Conservation (phyloP, 2,888 invertebrate species). For the Spodoptera littoralis region DNA sequence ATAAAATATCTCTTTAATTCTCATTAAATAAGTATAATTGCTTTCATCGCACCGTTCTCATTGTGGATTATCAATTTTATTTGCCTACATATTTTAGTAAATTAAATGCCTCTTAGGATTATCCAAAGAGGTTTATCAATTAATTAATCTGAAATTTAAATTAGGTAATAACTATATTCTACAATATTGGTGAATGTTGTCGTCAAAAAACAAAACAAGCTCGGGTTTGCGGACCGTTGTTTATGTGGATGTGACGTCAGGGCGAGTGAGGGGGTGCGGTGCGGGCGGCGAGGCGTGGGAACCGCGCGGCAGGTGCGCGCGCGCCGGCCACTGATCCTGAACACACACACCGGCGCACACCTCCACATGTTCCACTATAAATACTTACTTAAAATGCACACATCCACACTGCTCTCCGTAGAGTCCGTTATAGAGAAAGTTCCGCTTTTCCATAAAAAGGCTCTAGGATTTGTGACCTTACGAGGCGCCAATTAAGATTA, state of each 20-base stretch:
- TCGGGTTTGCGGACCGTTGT: slow-evolving; percentile 76
- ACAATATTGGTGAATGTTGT: slow-evolving; percentile 58
- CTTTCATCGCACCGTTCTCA: slow-evolving; percentile 34
- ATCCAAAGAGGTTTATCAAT: slow-evolving; percentile 58
- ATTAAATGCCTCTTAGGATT: slow-evolving; percentile 27
- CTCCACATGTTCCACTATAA: slow-evolving; percentile 60
- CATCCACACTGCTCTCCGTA: slow-evolving; percentile 61
- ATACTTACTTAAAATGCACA: slow-evolving; percentile 59
- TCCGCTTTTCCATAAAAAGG: slow-evolving; percentile 77
- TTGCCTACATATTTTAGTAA: slow-evolving; percentile 6
- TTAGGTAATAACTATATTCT: slow-evolving; percentile 55
- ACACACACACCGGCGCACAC: slow-evolving; percentile 73
- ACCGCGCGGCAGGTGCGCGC: slow-evolving; percentile 87
- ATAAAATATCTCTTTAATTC: slow-evolving; percentile 39
- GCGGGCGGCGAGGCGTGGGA: slow-evolving; percentile 83
- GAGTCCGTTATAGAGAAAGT: slow-evolving; percentile 80
- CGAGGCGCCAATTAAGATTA: slow-evolving; percentile 33
- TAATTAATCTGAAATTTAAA: slow-evolving; percentile 63
- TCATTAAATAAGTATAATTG: slow-evolving; percentile 35
- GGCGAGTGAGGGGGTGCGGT: slow-evolving; percentile 60
- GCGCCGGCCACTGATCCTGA: slow-evolving; percentile 88
- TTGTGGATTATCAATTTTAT: slow-evolving; percentile 6
- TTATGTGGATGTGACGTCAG: slow-evolving; percentile 83
- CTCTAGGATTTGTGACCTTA: slow-evolving; percentile 46
- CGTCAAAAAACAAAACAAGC: slow-evolving; percentile 71